Percentiles rank a stretch among this genome's conserved stretches.
Evolutionary conservation across 2,113 vertebrate genomes (phyloP).

Genomic region (Brachypodius melanocephalos): DNA sequence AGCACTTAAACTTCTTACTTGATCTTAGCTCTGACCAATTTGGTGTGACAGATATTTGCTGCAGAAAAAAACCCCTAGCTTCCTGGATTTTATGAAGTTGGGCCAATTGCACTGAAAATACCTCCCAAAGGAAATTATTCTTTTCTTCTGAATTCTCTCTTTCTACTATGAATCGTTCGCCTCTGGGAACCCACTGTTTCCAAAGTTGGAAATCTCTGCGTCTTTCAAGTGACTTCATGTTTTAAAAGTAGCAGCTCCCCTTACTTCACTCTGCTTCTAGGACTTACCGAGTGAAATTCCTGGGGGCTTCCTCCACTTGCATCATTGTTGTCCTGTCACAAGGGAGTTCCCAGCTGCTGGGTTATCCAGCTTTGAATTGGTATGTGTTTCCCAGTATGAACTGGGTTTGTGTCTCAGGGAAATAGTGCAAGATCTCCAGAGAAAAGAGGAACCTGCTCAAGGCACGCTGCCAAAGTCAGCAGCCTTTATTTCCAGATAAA

Average conservation of each 20-base stretch:
- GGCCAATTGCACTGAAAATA: slow-evolving; percentile 1
- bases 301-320: background rate
- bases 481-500: background rate
- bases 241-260: background rate
- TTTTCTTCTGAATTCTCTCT: background rate
- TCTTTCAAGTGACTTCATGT: background rate
- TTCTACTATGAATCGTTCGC: background rate
- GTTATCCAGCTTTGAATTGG: background rate
- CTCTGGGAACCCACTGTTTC: background rate
- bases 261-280: background rate
- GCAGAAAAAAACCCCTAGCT: background rate
- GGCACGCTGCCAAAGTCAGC: background rate
- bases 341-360: background rate
- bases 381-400: background rate
- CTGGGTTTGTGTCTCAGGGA: background rate
- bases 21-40: background rate
- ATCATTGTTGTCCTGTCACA: background rate
- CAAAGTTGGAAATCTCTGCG: background rate
- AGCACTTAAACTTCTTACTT: background rate
- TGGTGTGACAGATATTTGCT: background rate
- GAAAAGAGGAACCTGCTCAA: background rate
- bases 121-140: background rate
- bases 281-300: background rate
- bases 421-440: background rate
- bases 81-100: background rate